Conservation (phyloP, 1,140 invertebrate genomes). For the Lepidurus arcticus region DNA sequence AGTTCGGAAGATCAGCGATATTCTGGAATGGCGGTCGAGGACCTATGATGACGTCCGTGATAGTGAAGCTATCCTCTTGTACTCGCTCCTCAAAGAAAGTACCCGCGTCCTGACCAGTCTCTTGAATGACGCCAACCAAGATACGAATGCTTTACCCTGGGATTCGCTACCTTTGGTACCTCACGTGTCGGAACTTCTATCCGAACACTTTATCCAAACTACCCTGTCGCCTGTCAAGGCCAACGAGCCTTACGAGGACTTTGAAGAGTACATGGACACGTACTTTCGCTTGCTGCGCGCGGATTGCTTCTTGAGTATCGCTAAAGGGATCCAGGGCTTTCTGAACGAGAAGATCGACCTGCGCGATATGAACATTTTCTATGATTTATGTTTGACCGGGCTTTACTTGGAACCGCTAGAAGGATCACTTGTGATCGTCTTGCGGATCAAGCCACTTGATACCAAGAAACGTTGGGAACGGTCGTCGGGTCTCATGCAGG, state of each 20-base stretch:
- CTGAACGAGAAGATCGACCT: slow-evolving; percentile 24
- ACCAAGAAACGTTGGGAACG: background rate
- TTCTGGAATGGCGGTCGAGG: background rate
- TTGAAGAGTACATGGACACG: slow-evolving; percentile 33
- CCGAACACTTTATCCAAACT: background rate
- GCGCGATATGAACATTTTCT: slow-evolving; percentile 32
- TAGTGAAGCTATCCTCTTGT: background rate
- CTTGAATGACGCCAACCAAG: background rate
- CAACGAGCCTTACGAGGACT: slow-evolving; percentile 1
- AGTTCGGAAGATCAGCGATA: background rate
- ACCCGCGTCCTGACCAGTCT: background rate
- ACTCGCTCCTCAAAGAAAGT: background rate
- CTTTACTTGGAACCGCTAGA: slow-evolving; percentile 29
- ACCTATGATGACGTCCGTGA: background rate
- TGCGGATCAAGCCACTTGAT: slow-evolving; percentile 21
- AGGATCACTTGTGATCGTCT: slow-evolving; percentile 16
- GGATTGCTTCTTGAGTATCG: slow-evolving; percentile 28
- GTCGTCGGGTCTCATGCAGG: background rate
- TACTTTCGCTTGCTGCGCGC: slow-evolving; percentile 29
- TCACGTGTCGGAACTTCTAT: background rate
- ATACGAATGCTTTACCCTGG: background rate
- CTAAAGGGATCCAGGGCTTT: slow-evolving; percentile 23
- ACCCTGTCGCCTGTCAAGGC: slow-evolving; percentile 1
- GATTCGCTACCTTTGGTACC: background rate
- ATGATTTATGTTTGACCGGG: background rate